Base-by-base conservation (phyloP, 2,113 vertebrate species). In the Ploceus nigricollis region DNA sequence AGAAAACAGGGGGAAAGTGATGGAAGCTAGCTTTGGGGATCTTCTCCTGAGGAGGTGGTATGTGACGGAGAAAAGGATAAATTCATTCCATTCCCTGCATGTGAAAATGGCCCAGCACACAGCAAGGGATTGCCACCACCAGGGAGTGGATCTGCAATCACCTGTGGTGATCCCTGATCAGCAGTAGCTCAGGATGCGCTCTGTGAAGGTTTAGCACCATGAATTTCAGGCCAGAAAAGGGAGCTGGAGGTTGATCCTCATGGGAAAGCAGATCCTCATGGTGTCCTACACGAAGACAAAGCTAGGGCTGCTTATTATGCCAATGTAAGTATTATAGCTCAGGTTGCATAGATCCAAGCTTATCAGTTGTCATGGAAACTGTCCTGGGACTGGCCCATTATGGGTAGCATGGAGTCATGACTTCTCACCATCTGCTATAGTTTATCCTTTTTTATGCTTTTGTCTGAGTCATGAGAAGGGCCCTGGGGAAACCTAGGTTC, bases 371-470 rank as follows among this genome's bases (percentile, higher is more conserved):
- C 27, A n/a, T 28, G 24, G 45, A 54, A 81, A 58, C 18, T 58
- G 14, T 30, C 35, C 37, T 63, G 35, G 22, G 7, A 53, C 33
- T 31, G 4, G 5, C 25, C 22, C 42, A 15, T 21, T 63, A 10
- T 5, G 19, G 24, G 3, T 35, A 22, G 23, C 6, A 30, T 12
- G 18, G 15, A 25, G 39, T 30, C 22, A 82, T 45, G 15, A 11
- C 6, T 69, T 22, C 19, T 87, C 51, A 44, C 18, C 0, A 0
- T 31, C 28, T 88, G 15, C 25, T 5, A 0, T 7, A 20, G 4
- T 82, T 94, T 66, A 31, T 15, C 15, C 31, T 75, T 60, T 60
- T 37, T 6, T 30, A 16, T 44, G 54, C 14, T 23, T 28, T 82
- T 3, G 2, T 17, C 4, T 73, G 19, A 70, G 21, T 50, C 3